phyloP scores from a whole-genome alignment of 1,140 invertebrate genomes.

The Hestina assimilis region DNA sequence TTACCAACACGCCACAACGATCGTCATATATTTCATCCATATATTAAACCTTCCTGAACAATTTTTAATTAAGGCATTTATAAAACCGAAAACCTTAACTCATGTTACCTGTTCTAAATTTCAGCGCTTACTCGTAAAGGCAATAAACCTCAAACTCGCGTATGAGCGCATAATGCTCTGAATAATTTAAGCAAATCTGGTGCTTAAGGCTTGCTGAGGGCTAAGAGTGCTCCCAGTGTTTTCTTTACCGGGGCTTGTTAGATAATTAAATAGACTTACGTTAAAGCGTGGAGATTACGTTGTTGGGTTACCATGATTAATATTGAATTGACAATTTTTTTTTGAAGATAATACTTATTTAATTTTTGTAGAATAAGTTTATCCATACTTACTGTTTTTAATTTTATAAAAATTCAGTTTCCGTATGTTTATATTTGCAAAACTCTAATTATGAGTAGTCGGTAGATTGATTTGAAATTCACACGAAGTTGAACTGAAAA shows the following conservation, averaged over 20 bases:
- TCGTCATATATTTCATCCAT: no score
- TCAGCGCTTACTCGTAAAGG: not conserved
- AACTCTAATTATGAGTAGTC: no score
- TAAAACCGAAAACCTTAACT: not conserved
- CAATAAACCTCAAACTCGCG: slow-evolving; percentile 21
- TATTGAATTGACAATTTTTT: not conserved
- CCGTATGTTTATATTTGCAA: no score
- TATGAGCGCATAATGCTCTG: slow-evolving; percentile 39
- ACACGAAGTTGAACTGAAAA: no score
- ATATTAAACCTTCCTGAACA: no score
- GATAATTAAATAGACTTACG: slow-evolving; percentile 62
- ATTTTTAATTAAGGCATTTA: not conserved
- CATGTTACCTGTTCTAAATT: not conserved
- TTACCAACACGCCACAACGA: no score
- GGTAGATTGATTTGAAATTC: no score
- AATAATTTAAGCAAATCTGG: slow-evolving; percentile 61
- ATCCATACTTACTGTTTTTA: no score
- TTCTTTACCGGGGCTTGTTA: slow-evolving; percentile 45
- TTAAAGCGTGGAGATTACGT: slow-evolving; percentile 46
- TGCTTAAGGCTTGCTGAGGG: slow-evolving; percentile 28
- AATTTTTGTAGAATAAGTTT: not conserved
- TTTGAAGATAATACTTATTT: not conserved
- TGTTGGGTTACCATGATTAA: slow-evolving; percentile 26
- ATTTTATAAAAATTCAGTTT: no score
- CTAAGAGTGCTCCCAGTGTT: slow-evolving; percentile 36